phyloP scores from a whole-genome alignment of 1,140 invertebrate species.

The Zaprionus africanus region DNA sequence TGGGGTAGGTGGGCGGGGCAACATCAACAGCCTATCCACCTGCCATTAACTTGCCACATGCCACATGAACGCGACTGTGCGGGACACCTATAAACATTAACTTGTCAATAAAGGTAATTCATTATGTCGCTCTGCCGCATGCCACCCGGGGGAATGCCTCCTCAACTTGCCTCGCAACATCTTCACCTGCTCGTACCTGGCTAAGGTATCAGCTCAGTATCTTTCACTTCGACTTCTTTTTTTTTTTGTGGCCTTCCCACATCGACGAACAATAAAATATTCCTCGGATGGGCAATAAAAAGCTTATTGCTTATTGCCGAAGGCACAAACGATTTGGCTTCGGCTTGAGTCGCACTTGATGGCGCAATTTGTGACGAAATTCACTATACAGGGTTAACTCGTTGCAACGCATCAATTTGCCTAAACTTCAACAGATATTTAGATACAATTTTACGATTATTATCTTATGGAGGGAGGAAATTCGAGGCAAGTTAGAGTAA shows the following conservation, averaged over 20 bases:
- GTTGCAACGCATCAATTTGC: background rate
- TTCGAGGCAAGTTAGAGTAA: background rate
- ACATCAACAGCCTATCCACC: slow-evolving; percentile 78
- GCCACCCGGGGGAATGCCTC: slow-evolving; percentile 42
- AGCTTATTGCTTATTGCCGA: slow-evolving; percentile 66
- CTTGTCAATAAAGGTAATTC: slow-evolving; percentile 84
- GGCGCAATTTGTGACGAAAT: background rate
- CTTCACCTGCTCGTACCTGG: slow-evolving; percentile 1
- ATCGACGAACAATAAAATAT: slow-evolving; percentile 71
- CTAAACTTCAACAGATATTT: background rate
- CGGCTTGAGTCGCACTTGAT: background rate
- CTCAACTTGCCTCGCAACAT: slow-evolving; percentile 27
- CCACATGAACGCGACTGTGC: slow-evolving; percentile 19
- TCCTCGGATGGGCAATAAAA: slow-evolving; percentile 72
- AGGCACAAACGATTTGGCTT: slow-evolving; percentile 4
- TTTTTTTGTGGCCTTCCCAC: slow-evolving; percentile 19
- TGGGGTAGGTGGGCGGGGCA: background rate
- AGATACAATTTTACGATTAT: slow-evolving; percentile 6
- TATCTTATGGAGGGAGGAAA: background rate
- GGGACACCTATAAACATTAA: slow-evolving; percentile 83
- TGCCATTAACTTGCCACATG: slow-evolving; percentile 63
- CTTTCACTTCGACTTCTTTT: background rate
- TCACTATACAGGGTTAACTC: background rate
- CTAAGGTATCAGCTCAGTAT: slow-evolving; percentile 14
- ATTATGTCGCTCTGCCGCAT: slow-evolving; percentile 77